Percentiles rank a stretch among this genome's conserved stretches.
Conservation (phyloP, 2,797 vertebrate species). For the Pelodytes ibericus region DNA sequence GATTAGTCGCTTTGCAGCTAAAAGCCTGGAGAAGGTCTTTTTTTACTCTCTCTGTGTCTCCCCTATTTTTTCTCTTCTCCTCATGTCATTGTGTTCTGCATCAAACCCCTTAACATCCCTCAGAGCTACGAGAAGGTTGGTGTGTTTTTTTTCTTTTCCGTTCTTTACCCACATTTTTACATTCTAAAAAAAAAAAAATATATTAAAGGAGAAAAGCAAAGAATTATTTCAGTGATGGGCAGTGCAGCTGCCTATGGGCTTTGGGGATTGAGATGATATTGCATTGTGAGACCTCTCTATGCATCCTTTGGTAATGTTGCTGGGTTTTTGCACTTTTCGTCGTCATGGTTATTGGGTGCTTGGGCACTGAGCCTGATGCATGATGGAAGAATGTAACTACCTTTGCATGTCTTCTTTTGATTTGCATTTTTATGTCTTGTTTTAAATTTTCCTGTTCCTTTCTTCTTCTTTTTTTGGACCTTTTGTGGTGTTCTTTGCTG, state of each 20-base stretch:
- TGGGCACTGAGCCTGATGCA: constrained; percentile 89
- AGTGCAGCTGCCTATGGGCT: constrained; percentile 86
- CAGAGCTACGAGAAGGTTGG: constrained; percentile 99
- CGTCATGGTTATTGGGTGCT: constrained; percentile 91
- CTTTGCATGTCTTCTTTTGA: constrained; percentile 86
- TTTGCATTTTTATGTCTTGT: constrained; percentile 51
- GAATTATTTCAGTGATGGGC: constrained; percentile 78
- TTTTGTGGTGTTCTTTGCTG: constrained; percentile 44
- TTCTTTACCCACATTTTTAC: constrained; percentile 99
- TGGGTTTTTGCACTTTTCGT: constrained; percentile 90
- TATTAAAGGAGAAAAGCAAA: constrained; percentile 71
- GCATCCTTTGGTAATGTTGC: constrained; percentile 98
- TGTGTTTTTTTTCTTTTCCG: constrained; percentile 99
- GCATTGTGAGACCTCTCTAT: constrained; percentile 98
- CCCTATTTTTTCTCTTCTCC: constrained; percentile 99
- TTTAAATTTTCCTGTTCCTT: constrained; percentile 55
- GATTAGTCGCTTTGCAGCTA: constrained; percentile 90
- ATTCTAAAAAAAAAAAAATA: constrained; percentile 75
- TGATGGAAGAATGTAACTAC: constrained; percentile 94
- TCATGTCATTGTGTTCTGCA: constrained; percentile 99
- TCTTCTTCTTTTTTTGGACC: constrained; percentile 34
- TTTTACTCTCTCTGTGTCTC: constrained; percentile 99
- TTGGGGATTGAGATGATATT: constrained; percentile 80
- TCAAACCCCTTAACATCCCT: constrained; percentile 99
- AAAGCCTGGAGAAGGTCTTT: constrained; percentile 99